Percentiles rank a stretch among this genome's conserved stretches.
Conservation (phyloP, 2,113 vertebrate genomes). For the Microcebus griseorufus region DNA sequence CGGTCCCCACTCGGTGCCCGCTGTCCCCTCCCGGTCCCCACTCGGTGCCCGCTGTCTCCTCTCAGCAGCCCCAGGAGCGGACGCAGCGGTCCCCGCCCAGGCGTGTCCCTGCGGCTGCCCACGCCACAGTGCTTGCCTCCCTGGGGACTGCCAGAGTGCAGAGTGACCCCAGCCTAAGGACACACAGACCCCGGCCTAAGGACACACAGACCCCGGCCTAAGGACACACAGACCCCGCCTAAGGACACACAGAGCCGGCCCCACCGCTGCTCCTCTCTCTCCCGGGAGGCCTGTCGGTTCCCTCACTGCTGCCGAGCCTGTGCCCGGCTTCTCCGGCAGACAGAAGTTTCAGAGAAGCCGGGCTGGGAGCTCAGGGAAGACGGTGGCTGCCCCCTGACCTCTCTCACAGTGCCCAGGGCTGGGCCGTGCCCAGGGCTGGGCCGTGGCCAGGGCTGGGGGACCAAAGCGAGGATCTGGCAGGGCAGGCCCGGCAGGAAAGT, state of each 20-base stretch:
- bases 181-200: too few relatives aligned
- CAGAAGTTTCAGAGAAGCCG: background rate
- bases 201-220: too few relatives aligned
- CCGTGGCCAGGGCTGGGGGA: background rate
- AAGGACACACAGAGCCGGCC: too few relatives aligned
- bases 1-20: accelerated
- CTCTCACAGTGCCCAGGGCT: background rate
- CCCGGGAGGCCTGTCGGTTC: background rate
- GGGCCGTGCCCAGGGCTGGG: too few relatives aligned
- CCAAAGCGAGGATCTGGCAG: background rate
- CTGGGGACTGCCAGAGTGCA: background rate
- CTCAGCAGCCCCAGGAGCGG: background rate
- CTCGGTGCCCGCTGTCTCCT: background rate
- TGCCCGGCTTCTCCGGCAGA: background rate
- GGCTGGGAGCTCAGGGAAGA: background rate
- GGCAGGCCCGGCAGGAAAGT: background rate
- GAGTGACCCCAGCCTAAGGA: background rate
- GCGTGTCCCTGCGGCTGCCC: background rate
- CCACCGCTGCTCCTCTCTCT: background rate
- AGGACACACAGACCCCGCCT: too few relatives aligned
- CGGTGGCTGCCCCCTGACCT: background rate
- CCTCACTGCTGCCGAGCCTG: background rate
- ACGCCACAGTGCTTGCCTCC: background rate
- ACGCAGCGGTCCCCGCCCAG: background rate
- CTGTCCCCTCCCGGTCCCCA: too few relatives aligned